Evolutionary conservation across 2,888 invertebrate species (phyloP).

Genomic region (Eudasyphora cyanicolor): DNA sequence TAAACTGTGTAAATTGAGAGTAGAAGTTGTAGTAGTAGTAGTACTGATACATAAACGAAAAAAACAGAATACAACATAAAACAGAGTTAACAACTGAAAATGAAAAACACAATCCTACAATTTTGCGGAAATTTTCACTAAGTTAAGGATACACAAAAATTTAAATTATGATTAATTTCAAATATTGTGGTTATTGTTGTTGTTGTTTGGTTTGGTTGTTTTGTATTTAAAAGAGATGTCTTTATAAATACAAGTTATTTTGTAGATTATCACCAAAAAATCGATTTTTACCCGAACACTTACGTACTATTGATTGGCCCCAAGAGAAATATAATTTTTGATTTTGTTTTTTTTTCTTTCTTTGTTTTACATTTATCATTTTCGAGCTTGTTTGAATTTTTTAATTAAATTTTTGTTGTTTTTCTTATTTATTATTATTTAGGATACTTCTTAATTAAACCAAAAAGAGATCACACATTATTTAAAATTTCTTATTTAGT

Average conservation of each 20-base stretch:
- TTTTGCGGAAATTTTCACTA: not conserved
- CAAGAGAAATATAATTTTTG: slow-evolving; percentile 69
- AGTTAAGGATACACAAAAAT: not conserved
- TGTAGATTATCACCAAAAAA: slow-evolving; percentile 76
- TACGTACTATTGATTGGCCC: slow-evolving; percentile 80
- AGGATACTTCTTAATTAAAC: not conserved
- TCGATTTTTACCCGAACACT: slow-evolving; percentile 80
- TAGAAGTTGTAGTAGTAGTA: slow-evolving; percentile 5
- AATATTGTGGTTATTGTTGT: slow-evolving; percentile 16
- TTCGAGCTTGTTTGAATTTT: not conserved
- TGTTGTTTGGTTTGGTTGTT: slow-evolving; percentile 8
- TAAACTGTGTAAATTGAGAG: slow-evolving; percentile 5
- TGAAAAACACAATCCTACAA: not conserved
- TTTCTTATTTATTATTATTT: slow-evolving; percentile 45
- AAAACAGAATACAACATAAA: not conserved
- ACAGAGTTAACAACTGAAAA: not conserved
- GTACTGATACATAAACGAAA: slow-evolving; percentile 8
- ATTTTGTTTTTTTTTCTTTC: slow-evolving; percentile 54
- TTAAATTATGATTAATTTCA: not conserved
- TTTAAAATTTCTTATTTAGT: slow-evolving; percentile 47
- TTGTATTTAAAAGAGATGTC: not conserved
- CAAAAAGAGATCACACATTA: not conserved
- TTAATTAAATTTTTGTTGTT: slow-evolving; percentile 62
- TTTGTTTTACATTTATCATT: no score
- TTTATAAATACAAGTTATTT: slow-evolving; percentile 5